These are phyloP conservation scores for Poecilia wingei DNA, from an alignment of 2,797 vertebrate genomes.

Conservation along the genomic window DNA sequence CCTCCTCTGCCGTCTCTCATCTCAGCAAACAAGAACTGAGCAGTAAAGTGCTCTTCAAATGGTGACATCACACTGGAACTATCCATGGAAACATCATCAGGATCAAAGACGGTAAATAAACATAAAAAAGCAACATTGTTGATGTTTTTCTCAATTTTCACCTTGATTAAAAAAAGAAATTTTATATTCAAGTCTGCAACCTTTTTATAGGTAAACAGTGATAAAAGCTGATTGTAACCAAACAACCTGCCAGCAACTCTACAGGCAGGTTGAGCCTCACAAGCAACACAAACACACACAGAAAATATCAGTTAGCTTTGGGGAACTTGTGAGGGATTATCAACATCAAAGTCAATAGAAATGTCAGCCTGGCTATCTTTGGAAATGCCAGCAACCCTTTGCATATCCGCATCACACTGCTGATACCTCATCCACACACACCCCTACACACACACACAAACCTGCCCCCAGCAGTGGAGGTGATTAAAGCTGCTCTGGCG, in stretches of 20 bases:
- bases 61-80: constrained; percentile 41
- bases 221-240: constrained; percentile 64
- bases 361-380: constrained; percentile 94
- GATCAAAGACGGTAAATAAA: constrained; percentile 51
- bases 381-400: constrained; percentile 96
- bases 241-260: constrained; percentile 43
- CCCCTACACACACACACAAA: constrained; percentile 30
- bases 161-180: constrained; percentile 21
- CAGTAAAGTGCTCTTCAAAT: constrained; percentile 35
- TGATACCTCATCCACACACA: constrained; percentile 43
- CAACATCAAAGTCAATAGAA: constrained; percentile 98
- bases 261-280: constrained; percentile 19
- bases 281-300: constrained; percentile 8
- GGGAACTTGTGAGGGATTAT: constrained; percentile 94
- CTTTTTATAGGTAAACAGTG: constrained; percentile 63
- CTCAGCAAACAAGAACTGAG: constrained; percentile 15
- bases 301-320: constrained; percentile 85
- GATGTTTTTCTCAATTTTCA: constrained; percentile 40
- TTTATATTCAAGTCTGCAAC: constrained; percentile 51
- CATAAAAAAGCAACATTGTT: constrained; percentile 25
- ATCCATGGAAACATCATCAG: constrained; percentile 28
- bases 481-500: constrained; percentile 85
- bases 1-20: constrained; percentile 11
- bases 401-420: constrained; percentile 87
- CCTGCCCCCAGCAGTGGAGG: constrained; percentile 88